Conservation (phyloP, 2,797 vertebrate genomes). For the Propithecus deckenii region DNA sequence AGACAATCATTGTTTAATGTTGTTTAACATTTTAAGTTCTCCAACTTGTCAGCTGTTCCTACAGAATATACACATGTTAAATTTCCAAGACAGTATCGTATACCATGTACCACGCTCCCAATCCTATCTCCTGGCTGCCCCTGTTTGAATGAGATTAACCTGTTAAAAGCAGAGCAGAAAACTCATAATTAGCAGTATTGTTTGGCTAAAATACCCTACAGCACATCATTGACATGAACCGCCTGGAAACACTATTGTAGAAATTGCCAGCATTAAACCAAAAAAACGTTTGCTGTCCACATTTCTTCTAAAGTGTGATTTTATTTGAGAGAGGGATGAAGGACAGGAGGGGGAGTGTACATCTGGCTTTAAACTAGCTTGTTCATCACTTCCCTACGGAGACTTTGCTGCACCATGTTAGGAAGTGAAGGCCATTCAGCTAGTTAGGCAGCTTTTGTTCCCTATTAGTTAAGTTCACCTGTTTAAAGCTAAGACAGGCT, state of each 20-base stretch:
- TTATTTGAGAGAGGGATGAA: not conserved
- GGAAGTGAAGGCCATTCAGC: not conserved
- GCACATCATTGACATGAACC: not conserved
- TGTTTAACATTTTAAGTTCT: not conserved
- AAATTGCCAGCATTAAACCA: not conserved
- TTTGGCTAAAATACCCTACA: not conserved
- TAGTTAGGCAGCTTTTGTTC: not conserved
- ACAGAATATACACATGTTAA: not conserved
- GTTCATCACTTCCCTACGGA: not conserved
- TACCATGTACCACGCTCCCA: rapidly evolving
- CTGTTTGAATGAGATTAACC: not conserved
- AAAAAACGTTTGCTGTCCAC: not conserved
- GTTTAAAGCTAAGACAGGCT: not conserved
- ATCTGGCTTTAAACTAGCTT: not conserved
- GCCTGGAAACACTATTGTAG: not conserved
- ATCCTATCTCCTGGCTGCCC: not conserved
- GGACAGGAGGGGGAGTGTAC: not conserved
- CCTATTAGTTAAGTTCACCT: not conserved
- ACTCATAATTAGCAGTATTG: not conserved
- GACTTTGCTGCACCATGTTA: not conserved
- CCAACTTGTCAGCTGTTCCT: not conserved
- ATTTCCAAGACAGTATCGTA: not conserved
- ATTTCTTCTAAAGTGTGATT: not conserved
- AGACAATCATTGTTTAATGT: not conserved
- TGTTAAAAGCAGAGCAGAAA: not conserved